These are phyloP conservation scores for Apteryx owenii DNA, from an alignment of 2,113 vertebrate genomes.

Conservation along the genomic window DNA sequence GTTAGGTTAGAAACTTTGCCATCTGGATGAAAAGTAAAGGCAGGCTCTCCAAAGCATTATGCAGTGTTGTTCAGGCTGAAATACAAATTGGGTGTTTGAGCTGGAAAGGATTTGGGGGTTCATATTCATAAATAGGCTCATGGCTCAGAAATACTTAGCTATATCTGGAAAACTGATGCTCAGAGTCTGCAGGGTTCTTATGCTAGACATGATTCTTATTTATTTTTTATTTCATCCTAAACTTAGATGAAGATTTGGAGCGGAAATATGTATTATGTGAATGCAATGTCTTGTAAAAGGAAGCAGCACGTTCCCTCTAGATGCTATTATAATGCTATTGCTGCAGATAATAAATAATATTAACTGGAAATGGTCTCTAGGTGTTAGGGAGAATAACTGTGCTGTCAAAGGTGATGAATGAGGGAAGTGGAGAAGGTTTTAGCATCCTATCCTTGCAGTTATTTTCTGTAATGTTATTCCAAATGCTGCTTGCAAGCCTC, in stretches of 20 bases:
- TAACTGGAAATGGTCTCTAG: neutral
- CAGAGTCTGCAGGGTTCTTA: neutral
- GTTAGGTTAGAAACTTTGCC: neutral
- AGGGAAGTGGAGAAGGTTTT: neutral
- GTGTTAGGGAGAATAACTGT: neutral
- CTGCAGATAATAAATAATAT: slow-evolving; percentile 8
- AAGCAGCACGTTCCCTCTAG: neutral
- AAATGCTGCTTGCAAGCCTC: neutral
- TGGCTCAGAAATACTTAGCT: neutral
- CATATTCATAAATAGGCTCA: neutral
- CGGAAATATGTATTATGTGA: neutral
- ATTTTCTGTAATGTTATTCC: neutral
- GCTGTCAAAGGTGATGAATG: slow-evolving; percentile 14
- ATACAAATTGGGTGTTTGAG: neutral
- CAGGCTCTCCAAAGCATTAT: neutral
- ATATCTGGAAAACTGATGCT: neutral
- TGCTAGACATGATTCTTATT: neutral
- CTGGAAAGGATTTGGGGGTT: neutral
- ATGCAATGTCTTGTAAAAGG: neutral
- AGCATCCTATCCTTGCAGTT: neutral
- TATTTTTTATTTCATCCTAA: neutral
- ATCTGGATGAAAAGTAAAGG: neutral
- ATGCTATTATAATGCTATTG: neutral
- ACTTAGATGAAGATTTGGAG: neutral
- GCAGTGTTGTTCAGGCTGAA: neutral